These are phyloP conservation scores for Lepeophtheirus salmonis DNA, from an alignment of 1,140 invertebrate species.

Conservation along the genomic window DNA sequence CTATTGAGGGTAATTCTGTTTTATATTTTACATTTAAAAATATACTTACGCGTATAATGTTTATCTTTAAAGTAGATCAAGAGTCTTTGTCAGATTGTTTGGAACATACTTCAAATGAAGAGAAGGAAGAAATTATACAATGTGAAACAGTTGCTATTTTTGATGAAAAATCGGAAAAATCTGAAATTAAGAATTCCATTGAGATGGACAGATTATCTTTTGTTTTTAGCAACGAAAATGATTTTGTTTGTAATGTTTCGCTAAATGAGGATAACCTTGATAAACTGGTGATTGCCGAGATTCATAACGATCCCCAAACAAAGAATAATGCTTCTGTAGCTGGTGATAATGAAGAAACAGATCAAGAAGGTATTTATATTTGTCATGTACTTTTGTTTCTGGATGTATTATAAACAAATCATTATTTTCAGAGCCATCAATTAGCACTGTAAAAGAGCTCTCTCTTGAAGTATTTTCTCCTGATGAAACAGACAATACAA, in stretches of 20 bases:
- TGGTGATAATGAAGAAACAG: not conserved
- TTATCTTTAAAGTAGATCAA: too few species aligned
- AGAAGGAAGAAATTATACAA: too few species aligned
- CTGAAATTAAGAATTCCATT: too few species aligned
- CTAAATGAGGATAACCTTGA: not conserved
- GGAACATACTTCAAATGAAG: too few species aligned
- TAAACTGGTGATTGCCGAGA: slow-evolving; percentile 1
- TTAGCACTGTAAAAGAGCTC: not conserved
- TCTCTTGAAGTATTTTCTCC: not conserved
- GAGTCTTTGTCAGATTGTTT: too few species aligned
- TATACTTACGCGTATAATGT: too few species aligned
- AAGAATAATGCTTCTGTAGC: not conserved
- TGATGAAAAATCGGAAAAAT: too few species aligned
- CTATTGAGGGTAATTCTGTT: not conserved
- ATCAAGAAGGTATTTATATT: not conserved
- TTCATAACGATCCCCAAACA: not conserved
- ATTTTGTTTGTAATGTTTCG: not conserved
- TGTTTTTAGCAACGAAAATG: not conserved
- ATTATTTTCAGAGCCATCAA: not conserved
- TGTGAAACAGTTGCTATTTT: too few species aligned
- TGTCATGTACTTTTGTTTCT: not conserved
- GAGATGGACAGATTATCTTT: not conserved
- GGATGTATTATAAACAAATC: not conserved
- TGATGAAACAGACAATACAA: not conserved
- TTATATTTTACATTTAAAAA: not conserved